phyloP scores from a whole-genome alignment of 2,113 vertebrate species.

The Oenanthe melanoleuca region DNA sequence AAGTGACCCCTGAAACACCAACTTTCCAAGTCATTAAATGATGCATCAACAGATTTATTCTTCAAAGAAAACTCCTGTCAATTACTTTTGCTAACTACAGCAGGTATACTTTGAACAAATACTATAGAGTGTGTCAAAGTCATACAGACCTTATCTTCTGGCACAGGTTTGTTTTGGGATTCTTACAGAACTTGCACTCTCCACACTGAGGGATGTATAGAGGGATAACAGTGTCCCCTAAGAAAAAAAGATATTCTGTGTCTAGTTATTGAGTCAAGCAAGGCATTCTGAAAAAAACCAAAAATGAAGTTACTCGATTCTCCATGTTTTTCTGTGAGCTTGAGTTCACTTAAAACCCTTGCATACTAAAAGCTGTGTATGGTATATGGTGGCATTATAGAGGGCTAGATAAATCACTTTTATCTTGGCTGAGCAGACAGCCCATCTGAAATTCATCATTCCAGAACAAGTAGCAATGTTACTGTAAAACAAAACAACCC shows the following conservation, averaged over 20 bases:
- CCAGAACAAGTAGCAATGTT: background rate
- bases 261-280: background rate
- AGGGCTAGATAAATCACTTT: background rate
- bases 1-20: background rate
- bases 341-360: background rate
- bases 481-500: background rate
- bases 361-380: background rate
- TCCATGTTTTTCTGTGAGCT: background rate
- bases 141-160: constrained; percentile 83
- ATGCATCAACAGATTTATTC: background rate
- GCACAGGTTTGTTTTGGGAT: constrained; percentile 84
- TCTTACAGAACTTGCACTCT: constrained; percentile 84
- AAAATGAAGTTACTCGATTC: background rate
- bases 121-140: background rate
- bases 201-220: constrained; percentile 83
- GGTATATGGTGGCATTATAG: background rate
- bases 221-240: constrained; percentile 83
- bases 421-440: background rate
- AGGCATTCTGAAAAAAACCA: background rate
- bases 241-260: background rate
- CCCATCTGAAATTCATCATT: background rate
- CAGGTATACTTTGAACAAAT: background rate
- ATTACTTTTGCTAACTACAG: background rate
- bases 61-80: background rate
- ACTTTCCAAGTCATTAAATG: background rate